Percentiles rank a stretch among this genome's conserved stretches.
Evolutionary conservation across 2,113 vertebrate species (phyloP).

Genomic region (Manacus vitellinus): DNA sequence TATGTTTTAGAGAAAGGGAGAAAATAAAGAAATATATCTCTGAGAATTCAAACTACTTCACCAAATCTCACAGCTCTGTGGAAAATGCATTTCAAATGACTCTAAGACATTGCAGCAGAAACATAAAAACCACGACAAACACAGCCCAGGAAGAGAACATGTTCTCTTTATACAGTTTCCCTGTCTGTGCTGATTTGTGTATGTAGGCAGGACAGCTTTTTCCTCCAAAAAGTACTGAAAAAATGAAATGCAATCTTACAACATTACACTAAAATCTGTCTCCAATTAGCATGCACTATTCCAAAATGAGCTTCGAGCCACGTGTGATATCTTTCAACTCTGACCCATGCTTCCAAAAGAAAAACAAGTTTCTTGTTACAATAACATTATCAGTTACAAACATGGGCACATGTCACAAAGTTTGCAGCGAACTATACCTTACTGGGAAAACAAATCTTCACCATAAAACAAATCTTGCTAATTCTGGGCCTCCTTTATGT

Average conservation of each 20-base stretch:
- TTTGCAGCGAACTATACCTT: not conserved
- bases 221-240: constrained; percentile 6
- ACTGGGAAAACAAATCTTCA: not conserved
- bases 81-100: constrained; percentile 48
- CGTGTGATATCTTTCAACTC: not conserved
- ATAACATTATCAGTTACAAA: not conserved
- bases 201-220: constrained; percentile 7
- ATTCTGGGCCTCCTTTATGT: not conserved
- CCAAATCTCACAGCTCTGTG: constrained; percentile 23
- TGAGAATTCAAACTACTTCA: constrained; percentile 11
- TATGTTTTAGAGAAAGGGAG: not conserved
- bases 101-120: not conserved
- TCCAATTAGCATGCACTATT: not conserved
- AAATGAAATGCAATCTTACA: constrained; percentile 8
- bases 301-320: constrained; percentile 6
- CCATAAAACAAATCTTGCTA: not conserved
- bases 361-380: not conserved
- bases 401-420: not conserved
- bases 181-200: constrained; percentile 21
- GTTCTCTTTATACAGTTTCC: constrained; percentile 36
- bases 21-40: constrained; percentile 32
- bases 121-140: constrained; percentile 20
- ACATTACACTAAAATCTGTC: not conserved
- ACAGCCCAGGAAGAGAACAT: constrained; percentile 25
- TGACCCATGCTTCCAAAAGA: constrained; percentile 15